phyloP scores from a whole-genome alignment of 1,140 invertebrate genomes.

The Pollicipes pollicipes region DNA sequence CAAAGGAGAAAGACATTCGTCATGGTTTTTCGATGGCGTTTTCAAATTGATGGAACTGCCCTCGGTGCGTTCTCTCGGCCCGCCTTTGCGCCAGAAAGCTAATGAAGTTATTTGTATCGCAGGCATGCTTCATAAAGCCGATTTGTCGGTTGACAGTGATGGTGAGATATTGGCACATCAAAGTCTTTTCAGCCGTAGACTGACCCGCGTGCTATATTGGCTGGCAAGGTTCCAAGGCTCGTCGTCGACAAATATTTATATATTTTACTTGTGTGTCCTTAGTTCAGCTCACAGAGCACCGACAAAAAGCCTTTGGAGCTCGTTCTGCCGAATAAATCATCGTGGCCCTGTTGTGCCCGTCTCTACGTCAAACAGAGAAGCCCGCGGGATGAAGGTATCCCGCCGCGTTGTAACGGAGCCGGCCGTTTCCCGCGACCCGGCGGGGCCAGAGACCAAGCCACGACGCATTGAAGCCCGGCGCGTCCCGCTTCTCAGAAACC shows the following conservation, averaged over 20 bases:
- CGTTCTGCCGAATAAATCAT: neutral
- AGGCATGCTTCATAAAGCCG: neutral
- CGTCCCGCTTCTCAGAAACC: neutral
- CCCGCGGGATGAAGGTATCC: neutral
- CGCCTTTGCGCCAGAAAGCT: neutral
- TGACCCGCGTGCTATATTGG: neutral
- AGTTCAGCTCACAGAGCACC: neutral
- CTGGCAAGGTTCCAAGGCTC: neutral
- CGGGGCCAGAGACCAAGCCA: too few relatives aligned
- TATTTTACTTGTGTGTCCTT: neutral
- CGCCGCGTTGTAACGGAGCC: neutral
- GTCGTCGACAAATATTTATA: neutral
- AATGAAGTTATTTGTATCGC: constrained; percentile 2
- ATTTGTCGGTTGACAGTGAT: neutral
- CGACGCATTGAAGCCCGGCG: neutral
- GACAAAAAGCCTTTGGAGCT: neutral
- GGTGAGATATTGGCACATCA: constrained; percentile 1
- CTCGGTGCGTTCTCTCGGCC: neutral
- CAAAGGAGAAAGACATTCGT: neutral
- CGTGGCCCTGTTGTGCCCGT: neutral
- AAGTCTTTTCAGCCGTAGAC: neutral
- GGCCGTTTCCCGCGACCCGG: neutral
- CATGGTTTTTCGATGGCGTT: neutral
- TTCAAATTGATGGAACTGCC: neutral
- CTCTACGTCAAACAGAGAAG: neutral